phyloP scores from a whole-genome alignment of 2,888 invertebrate genomes.

The Nipponacmea schrenckii region DNA sequence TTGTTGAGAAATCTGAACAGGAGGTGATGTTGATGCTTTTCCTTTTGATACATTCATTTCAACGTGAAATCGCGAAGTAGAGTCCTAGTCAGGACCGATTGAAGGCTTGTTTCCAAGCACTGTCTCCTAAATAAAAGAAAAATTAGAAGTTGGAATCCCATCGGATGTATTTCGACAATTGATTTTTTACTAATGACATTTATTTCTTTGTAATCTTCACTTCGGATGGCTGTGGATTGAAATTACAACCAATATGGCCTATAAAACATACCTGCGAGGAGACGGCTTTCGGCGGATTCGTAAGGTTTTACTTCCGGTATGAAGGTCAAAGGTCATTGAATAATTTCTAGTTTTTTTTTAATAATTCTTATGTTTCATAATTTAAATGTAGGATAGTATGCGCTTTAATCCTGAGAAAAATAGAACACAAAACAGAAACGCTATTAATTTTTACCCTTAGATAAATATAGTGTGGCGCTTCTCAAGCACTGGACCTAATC shows the following conservation, averaged over 20 bases:
- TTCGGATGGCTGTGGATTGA: slow-evolving; percentile 54
- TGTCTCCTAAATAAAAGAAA: slow-evolving; percentile 56
- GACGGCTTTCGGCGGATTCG: slow-evolving; percentile 59
- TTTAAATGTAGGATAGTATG: too few species aligned
- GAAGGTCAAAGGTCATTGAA: slow-evolving; percentile 23
- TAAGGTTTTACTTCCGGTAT: slow-evolving; percentile 41
- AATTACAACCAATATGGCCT: slow-evolving; percentile 56
- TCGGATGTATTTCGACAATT: background rate
- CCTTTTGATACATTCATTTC: slow-evolving; percentile 60
- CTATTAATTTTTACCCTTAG: too few species aligned
- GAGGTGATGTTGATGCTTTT: slow-evolving; percentile 56
- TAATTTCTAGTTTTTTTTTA: too few species aligned
- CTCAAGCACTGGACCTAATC: too few species aligned
- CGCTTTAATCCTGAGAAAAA: too few species aligned
- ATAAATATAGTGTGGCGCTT: too few species aligned
- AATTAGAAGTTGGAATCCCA: slow-evolving; percentile 34
- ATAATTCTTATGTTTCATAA: too few species aligned
- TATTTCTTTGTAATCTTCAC: slow-evolving; percentile 14
- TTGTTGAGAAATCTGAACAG: slow-evolving; percentile 50
- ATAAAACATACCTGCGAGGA: slow-evolving; percentile 61
- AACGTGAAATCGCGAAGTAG: slow-evolving; percentile 45
- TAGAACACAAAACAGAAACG: too few species aligned
- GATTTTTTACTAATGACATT: background rate
- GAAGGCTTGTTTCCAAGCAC: slow-evolving; percentile 63
- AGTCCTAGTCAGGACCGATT: slow-evolving; percentile 48